Conservation (phyloP, 2,113 vertebrate species). For the Lasiurus borealis region DNA sequence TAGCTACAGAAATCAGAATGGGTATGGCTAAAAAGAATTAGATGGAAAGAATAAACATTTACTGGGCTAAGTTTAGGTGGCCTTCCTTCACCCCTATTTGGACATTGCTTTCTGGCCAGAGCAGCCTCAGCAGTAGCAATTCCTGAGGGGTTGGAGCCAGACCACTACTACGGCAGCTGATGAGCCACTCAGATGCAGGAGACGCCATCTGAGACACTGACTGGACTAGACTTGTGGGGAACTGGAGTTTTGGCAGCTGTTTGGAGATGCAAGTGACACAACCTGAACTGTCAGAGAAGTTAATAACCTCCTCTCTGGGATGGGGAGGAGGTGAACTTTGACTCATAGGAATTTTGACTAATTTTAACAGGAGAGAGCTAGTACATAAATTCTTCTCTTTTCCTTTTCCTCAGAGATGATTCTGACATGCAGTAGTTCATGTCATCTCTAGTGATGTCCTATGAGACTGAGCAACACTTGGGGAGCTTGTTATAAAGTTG, state of each 20-base stretch:
- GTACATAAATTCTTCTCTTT: background rate
- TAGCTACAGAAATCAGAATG: background rate
- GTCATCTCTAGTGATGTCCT: background rate
- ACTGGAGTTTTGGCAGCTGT: background rate
- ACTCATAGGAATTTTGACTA: background rate
- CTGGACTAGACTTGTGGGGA: background rate
- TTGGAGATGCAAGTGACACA: background rate
- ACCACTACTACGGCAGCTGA: too few relatives aligned
- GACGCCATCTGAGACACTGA: background rate
- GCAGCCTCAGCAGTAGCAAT: background rate
- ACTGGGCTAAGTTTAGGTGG: background rate
- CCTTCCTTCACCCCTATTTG: too few relatives aligned
- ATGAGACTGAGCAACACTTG: background rate
- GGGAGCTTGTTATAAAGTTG: background rate
- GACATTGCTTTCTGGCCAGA: background rate
- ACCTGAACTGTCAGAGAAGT: background rate
- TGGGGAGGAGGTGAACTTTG: background rate
- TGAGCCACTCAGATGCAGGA: fast-evolving
- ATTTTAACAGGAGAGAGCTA: background rate
- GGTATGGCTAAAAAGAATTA: background rate
- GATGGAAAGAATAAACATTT: background rate
- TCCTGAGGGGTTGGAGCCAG: background rate
- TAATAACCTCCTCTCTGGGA: background rate
- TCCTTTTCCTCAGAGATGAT: background rate
- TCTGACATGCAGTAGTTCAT: background rate